phyloP scores from a whole-genome alignment of 2,113 vertebrate species.

The Atherinomorus stipes region DNA sequence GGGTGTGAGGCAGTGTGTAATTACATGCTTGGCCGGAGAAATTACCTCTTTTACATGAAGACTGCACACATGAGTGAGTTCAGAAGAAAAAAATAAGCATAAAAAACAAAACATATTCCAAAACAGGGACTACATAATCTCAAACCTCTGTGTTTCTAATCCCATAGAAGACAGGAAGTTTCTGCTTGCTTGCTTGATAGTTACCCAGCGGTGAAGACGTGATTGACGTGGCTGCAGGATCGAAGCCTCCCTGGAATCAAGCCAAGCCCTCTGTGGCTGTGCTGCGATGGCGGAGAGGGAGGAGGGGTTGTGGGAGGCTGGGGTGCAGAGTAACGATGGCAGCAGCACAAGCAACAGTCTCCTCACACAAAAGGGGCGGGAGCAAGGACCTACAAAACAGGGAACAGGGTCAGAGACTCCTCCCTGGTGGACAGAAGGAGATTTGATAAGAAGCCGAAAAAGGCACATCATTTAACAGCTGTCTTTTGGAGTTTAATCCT shows the following conservation, averaged over 20 bases:
- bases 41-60: constrained; percentile 52
- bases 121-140: constrained; percentile 38
- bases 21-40: constrained; percentile 56
- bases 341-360: constrained; percentile 33
- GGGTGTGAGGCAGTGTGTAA: neutral
- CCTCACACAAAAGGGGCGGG: constrained; percentile 26
- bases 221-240: constrained; percentile 82
- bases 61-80: constrained; percentile 50
- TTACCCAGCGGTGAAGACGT: constrained; percentile 86
- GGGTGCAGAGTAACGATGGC: constrained; percentile 39
- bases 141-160: constrained; percentile 23
- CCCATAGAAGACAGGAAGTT: constrained; percentile 5
- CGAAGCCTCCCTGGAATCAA: constrained; percentile 68
- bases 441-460: constrained; percentile 62
- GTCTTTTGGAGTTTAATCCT: constrained; percentile 63
- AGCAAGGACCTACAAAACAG: constrained; percentile 63
- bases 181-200: constrained; percentile 33
- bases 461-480: constrained; percentile 64
- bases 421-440: constrained; percentile 42
- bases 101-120: constrained; percentile 20
- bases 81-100: constrained; percentile 53
- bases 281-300: constrained; percentile 35
- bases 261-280: constrained; percentile 64
- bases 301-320: constrained; percentile 8
- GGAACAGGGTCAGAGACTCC: constrained; percentile 61